These are phyloP conservation scores for Nowickia ferox DNA, from an alignment of 2,888 invertebrate species.

Conservation along the genomic window DNA sequence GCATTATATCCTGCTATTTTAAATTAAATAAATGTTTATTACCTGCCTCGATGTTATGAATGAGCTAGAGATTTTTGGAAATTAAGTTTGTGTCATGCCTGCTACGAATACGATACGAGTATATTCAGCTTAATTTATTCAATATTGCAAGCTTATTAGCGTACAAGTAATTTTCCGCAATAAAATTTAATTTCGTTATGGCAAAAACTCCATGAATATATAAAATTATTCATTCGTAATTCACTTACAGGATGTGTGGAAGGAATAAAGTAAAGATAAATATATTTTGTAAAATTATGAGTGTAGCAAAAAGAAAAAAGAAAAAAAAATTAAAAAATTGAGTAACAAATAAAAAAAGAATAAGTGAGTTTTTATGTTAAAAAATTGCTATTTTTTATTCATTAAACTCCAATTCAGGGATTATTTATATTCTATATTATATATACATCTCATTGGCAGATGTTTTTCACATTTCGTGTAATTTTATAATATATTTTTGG, in stretches of 20 bases:
- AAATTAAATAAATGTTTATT: neutral
- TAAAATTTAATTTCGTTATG: conserved; percentile 36
- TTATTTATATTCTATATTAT: no score
- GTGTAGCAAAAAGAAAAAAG: neutral
- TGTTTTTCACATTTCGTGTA: neutral
- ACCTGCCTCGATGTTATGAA: neutral
- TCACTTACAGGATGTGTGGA: neutral
- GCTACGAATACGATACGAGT: conserved; percentile 2
- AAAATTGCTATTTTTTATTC: neutral
- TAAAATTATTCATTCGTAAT: conserved; percentile 9
- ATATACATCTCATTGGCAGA: no score
- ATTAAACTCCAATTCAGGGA: no score
- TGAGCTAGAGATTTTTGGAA: neutral
- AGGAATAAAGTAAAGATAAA: neutral
- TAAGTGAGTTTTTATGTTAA: neutral
- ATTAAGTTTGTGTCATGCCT: neutral
- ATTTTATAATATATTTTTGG: neutral
- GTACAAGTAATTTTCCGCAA: neutral
- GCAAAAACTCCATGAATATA: conserved; percentile 18
- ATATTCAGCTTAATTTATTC: conserved; percentile 8
- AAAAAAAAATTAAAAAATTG: neutral
- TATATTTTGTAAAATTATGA: neutral
- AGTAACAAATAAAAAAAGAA: neutral
- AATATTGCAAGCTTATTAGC: conserved; percentile 7
- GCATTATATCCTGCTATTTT: neutral